phyloP scores from a whole-genome alignment of 2,888 invertebrate genomes.

The Dexiosoma caninum region DNA sequence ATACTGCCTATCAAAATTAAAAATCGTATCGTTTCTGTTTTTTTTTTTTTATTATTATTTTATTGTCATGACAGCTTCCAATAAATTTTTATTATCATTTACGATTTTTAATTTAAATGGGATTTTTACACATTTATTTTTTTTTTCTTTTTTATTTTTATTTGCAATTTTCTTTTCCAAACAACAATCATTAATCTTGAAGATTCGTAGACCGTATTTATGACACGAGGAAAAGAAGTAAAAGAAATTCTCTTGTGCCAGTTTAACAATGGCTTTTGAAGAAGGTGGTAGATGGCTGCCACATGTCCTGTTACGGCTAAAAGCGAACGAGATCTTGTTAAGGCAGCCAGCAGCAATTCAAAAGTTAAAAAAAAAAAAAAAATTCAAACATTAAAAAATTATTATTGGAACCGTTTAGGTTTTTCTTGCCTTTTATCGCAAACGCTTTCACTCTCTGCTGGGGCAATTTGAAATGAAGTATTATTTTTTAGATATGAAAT shows the following conservation, averaged over 20 bases:
- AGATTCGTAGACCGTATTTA: constrained; percentile 52
- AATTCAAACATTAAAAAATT: constrained; percentile 59
- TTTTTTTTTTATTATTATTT: constrained; percentile 35
- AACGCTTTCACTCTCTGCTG: neutral
- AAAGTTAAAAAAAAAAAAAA: constrained; percentile 49
- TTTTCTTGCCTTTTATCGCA: constrained; percentile 14
- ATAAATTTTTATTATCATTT: constrained; percentile 63
- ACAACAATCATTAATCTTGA: constrained; percentile 58
- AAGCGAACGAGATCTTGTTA: neutral
- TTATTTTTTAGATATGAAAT: constrained; percentile 54
- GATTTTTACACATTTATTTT: constrained; percentile 46
- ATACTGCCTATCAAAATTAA: constrained; percentile 33
- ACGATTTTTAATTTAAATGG: constrained; percentile 63
- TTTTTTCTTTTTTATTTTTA: constrained; percentile 43
- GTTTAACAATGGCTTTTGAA: constrained; percentile 25
- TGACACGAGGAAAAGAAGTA: neutral
- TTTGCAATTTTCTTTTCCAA: constrained; percentile 51
- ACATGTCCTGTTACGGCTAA: constrained; percentile 21
- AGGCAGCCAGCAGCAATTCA: constrained; percentile 39
- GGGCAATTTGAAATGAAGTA: constrained; percentile 50
- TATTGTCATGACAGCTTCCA: constrained; percentile 59
- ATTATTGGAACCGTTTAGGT: constrained; percentile 41
- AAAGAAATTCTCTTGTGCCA: neutral
- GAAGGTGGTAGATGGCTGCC: constrained; percentile 39
- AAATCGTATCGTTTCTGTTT: constrained; percentile 27